Base-by-base conservation (phyloP, 2,888 invertebrate genomes). In the Halictus quadricinctus region DNA sequence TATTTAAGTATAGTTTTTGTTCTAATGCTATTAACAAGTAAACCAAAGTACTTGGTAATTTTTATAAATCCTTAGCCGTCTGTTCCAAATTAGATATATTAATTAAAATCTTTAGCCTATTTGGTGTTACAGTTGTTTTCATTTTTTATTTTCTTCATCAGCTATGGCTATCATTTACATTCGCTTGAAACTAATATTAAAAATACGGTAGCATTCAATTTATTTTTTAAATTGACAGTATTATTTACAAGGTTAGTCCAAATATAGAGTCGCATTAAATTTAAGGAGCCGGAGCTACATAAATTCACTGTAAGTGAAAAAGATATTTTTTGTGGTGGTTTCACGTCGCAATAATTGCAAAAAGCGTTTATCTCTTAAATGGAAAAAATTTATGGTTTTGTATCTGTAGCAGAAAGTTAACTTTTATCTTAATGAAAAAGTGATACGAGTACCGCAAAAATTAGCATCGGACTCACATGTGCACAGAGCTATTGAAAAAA, bases 371-470 rank as follows among this genome's bases (percentile, higher is more conserved):
- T 58, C 58, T 12, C n/a, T 58, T n/a, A 58, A 58, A 58, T 58
- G 58, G 54, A 4, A n/a, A 58, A n/a, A 12, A 12, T 12, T n/a
- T n/a, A n/a, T n/a, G n/a, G n/a, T 58, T 12, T n/a, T 10, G 58
- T 58, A n/a, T n/a, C 58, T 4, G 58, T 12, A 4, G n/a, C 0
- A 15, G 8, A 10, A 29, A 69, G 21, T 50, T 66, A 12, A 48
- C 5, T 25, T 2, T 72, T 64, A 13, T 21, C 6, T 54, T 36
- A 15, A 64, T 46, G 0, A 8, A 58, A 70, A 66, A 54, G 64
- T 7, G 60, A 69, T 69, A 81, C 13, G 41, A 25, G 43, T 72
- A 66, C 72, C 54, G 3, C 13, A 21, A 73, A 81, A 66, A 46
- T 69, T 36, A 13, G 0, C 54, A 29, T 75, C 25, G 7, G 66